phyloP scores from a whole-genome alignment of 2,888 invertebrate species.

The Zaprionus lineosus region DNA sequence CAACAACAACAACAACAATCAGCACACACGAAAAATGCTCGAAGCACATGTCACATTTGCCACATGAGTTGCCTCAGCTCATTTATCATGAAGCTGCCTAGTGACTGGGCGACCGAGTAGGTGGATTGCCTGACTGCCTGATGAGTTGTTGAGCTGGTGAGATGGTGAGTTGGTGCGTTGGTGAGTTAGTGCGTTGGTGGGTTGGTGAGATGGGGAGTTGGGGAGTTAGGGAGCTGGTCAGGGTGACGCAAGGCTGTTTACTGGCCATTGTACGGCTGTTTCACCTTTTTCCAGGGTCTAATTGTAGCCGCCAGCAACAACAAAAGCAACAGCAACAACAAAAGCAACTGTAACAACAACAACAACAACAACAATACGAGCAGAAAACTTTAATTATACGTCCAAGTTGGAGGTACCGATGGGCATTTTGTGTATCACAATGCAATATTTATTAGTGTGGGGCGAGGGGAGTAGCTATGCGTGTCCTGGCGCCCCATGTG shows the following conservation, averaged over 20 bases:
- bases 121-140: background rate
- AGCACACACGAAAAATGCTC: slow-evolving; percentile 58
- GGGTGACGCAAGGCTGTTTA: slow-evolving; percentile 47
- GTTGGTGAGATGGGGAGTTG: background rate
- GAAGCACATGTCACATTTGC: slow-evolving; percentile 72
- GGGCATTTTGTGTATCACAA: slow-evolving; percentile 56
- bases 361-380: slow-evolving; percentile 7
- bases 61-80: slow-evolving; percentile 68
- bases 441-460: slow-evolving; percentile 63
- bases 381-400: slow-evolving; percentile 57
- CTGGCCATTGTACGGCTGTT: slow-evolving; percentile 44
- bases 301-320: slow-evolving; percentile 47
- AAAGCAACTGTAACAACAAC: slow-evolving; percentile 6
- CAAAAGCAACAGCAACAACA: slow-evolving; percentile 12
- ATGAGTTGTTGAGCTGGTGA: background rate
- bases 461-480: slow-evolving; percentile 13
- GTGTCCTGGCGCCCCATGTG: slow-evolving; percentile 32
- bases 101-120: slow-evolving; percentile 5
- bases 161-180: background rate
- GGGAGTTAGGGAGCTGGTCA: too few relatives aligned
- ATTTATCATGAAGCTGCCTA: slow-evolving; percentile 61
- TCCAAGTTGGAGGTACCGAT: slow-evolving; percentile 29
- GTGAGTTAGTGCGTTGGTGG: slow-evolving; percentile 8
- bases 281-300: slow-evolving; percentile 43
- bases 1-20: slow-evolving; percentile 21